Evolutionary conservation across 2,113 vertebrate genomes (phyloP).

Genomic region (Rostratula benghalensis): DNA sequence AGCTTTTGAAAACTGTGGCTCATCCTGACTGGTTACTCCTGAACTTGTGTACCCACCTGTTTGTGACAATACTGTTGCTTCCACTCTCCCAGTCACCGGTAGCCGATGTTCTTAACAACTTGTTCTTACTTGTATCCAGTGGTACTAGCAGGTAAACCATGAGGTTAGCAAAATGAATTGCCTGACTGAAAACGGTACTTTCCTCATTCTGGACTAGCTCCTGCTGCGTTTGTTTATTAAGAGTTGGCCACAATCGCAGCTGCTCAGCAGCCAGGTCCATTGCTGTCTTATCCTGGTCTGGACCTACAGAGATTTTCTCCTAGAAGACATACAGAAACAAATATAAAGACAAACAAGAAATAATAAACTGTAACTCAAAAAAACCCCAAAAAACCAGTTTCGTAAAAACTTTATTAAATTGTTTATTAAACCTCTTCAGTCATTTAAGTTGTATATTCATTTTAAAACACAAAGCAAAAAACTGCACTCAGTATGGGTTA

Average conservation of each 20-base stretch:
- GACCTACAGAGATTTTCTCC: constrained; percentile 68
- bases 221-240: constrained; percentile 88
- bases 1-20: not conserved
- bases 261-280: constrained; percentile 96
- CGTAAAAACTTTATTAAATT: not conserved
- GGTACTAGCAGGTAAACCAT: constrained; percentile 98
- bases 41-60: constrained; percentile 75
- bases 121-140: constrained; percentile 94
- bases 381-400: not conserved
- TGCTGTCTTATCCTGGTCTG: constrained; percentile 84
- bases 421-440: not conserved
- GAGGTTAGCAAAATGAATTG: constrained; percentile 97
- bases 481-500: not conserved
- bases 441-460: not conserved
- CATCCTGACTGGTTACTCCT: not conserved
- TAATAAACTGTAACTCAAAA: not conserved
- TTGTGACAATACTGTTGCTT: constrained; percentile 98
- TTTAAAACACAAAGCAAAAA: not conserved
- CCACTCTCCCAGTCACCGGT: constrained; percentile 95
- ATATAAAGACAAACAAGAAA: not conserved
- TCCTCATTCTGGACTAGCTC: constrained; percentile 95
- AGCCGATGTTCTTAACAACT: constrained; percentile 84
- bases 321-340: constrained; percentile 20
- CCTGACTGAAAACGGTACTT: constrained; percentile 97
- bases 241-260: constrained; percentile 86